phyloP scores from a whole-genome alignment of 2,797 vertebrate species.

The Phrynocephalus forsythii region DNA sequence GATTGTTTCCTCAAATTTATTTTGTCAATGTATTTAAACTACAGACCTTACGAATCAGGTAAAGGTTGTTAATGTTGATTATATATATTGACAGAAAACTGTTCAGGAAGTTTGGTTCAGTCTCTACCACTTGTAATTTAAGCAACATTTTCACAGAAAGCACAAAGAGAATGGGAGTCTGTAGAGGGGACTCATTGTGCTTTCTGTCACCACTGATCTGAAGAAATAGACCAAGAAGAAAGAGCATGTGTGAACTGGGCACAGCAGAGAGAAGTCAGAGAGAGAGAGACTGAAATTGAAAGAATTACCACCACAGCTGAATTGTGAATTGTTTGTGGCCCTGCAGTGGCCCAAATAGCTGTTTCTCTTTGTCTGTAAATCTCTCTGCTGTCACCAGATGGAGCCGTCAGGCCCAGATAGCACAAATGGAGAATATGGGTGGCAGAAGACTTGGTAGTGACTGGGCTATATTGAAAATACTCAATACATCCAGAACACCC shows the following conservation, averaged over 20 bases:
- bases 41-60: not conserved
- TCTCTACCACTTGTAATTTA: not conserved
- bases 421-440: too few species aligned
- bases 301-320: not conserved
- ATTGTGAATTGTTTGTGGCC: not conserved
- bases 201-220: not conserved
- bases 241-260: not conserved
- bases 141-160: not conserved
- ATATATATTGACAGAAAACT: not conserved
- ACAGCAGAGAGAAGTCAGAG: not conserved
- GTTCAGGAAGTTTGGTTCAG: not conserved
- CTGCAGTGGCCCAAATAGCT: too few species aligned
- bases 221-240: not conserved
- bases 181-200: too few species aligned
- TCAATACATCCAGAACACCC: too few species aligned
- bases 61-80: not conserved
- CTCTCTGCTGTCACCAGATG: too few species aligned
- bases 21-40: not conserved
- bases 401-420: too few species aligned
- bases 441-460: too few species aligned
- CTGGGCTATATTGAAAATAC: too few species aligned
- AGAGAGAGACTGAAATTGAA: not conserved
- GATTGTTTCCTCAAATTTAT: too few species aligned
- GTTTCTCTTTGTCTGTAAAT: too few species aligned
- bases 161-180: not conserved